Conservation (phyloP, 2,888 invertebrate species). For the Protodeltote pygarga region DNA sequence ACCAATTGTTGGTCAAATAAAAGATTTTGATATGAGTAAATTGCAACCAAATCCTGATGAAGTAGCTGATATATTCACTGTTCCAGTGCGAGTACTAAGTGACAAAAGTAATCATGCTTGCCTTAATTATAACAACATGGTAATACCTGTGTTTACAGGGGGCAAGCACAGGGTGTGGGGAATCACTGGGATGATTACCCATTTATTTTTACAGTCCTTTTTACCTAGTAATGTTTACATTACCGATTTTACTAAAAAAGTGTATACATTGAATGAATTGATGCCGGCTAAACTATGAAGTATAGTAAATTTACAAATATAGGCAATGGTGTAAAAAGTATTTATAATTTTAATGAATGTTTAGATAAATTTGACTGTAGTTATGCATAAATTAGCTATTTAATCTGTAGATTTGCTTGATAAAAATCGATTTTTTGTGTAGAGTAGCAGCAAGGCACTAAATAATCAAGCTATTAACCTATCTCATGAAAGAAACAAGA, state of each 20-base stretch:
- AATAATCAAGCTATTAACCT: no score
- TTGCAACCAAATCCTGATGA: slow-evolving; percentile 89
- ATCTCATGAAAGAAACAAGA: no score
- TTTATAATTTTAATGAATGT: no score
- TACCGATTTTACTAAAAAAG: slow-evolving; percentile 64
- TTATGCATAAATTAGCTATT: no score
- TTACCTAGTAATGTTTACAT: slow-evolving; percentile 65
- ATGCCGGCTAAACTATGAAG: slow-evolving; percentile 44
- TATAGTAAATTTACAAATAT: slow-evolving; percentile 5
- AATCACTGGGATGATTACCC: slow-evolving; percentile 92
- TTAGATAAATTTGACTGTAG: no score
- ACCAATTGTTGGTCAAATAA: slow-evolving; percentile 89
- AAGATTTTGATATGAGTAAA: slow-evolving; percentile 79
- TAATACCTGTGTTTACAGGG: slow-evolving; percentile 86
- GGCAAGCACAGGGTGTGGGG: slow-evolving; percentile 91
- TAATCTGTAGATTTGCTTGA: no score
- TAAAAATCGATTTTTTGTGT: no score
- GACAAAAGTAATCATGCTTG: slow-evolving; percentile 86
- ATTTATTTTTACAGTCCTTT: slow-evolving; percentile 84
- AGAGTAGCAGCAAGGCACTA: no score
- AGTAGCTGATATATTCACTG: slow-evolving; percentile 92
- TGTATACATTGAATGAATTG: slow-evolving; percentile 64
- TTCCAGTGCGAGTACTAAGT: slow-evolving; percentile 89
- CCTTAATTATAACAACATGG: slow-evolving; percentile 86
- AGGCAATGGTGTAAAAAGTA: background rate